These are phyloP conservation scores for Sterrhoptilus dennistouni DNA, from an alignment of 2,113 vertebrate genomes.

Conservation along the genomic window DNA sequence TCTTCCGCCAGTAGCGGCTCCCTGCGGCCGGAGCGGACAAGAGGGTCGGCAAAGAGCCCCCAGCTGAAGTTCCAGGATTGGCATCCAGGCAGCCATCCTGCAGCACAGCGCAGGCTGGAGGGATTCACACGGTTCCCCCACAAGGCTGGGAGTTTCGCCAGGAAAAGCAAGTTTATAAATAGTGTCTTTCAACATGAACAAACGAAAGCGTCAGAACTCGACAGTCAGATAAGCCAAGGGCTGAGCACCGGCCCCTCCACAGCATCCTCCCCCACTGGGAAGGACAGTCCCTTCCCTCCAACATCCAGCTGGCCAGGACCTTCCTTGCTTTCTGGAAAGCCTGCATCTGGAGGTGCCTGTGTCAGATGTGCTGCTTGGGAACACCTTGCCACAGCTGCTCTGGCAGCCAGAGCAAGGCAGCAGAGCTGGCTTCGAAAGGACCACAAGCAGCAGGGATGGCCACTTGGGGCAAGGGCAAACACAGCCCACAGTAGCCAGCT, in stretches of 20 bases:
- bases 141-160: constrained; percentile 47
- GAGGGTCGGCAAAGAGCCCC: not conserved
- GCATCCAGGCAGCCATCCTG: not conserved
- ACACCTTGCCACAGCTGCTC: not conserved
- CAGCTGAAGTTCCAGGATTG: not conserved
- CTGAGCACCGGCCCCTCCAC: not conserved
- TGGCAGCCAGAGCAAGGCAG: not conserved
- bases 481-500: not conserved
- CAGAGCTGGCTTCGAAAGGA: not conserved
- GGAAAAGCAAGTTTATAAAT: constrained; percentile 66
- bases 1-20: not conserved
- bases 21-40: rapidly evolving
- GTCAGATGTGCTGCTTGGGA: not conserved
- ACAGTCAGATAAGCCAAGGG: constrained; percentile 3
- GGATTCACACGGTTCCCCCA: constrained; percentile 37
- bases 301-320: not conserved
- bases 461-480: not conserved
- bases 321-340: not conserved
- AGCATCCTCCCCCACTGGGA: not conserved
- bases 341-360: not conserved
- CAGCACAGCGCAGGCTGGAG: not conserved
- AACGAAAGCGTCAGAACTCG: not conserved
- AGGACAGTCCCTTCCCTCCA: not conserved
- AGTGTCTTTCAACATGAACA: constrained; percentile 24
- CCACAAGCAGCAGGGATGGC: not conserved